phyloP scores from a whole-genome alignment of 1,140 invertebrate genomes.

The Acromyrmex heyeri region DNA sequence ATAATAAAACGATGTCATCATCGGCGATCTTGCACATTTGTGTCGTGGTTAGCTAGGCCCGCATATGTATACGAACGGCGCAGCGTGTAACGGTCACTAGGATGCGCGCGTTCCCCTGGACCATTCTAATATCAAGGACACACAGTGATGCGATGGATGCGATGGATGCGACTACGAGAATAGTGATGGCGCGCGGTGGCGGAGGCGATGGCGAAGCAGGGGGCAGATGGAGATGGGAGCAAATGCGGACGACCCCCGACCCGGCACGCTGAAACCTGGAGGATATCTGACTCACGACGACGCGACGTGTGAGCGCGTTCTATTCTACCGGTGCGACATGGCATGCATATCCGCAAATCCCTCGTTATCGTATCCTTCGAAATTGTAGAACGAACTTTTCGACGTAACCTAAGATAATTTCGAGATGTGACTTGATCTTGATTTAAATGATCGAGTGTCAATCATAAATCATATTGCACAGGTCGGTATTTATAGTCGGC shows the following conservation, averaged over 20 bases:
- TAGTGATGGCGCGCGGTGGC: conserved; percentile 6
- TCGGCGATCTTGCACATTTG: conserved; percentile 58
- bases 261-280: conserved; percentile 82
- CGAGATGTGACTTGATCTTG: neutral
- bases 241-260: conserved; percentile 83
- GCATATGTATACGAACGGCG: conserved; percentile 35
- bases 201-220: conserved; percentile 53
- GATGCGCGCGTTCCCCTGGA: conserved; percentile 79
- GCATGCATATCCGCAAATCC: conserved; percentile 54
- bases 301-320: conserved; percentile 75
- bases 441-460: conserved; percentile 3
- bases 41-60: conserved; percentile 22
- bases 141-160: conserved; percentile 72
- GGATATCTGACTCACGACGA: conserved; percentile 83
- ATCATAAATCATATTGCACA: neutral
- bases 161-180: conserved; percentile 75
- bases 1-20: conserved; percentile 72
- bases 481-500: too few species aligned
- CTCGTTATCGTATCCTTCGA: neutral
- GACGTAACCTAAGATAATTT: neutral
- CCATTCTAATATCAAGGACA: conserved; percentile 85
- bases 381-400: neutral
- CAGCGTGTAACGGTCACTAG: conserved; percentile 80
- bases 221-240: conserved; percentile 76
- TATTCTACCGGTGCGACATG: conserved; percentile 65